Conservation (phyloP, 2,888 invertebrate genomes). For the Cepaea hortensis region DNA sequence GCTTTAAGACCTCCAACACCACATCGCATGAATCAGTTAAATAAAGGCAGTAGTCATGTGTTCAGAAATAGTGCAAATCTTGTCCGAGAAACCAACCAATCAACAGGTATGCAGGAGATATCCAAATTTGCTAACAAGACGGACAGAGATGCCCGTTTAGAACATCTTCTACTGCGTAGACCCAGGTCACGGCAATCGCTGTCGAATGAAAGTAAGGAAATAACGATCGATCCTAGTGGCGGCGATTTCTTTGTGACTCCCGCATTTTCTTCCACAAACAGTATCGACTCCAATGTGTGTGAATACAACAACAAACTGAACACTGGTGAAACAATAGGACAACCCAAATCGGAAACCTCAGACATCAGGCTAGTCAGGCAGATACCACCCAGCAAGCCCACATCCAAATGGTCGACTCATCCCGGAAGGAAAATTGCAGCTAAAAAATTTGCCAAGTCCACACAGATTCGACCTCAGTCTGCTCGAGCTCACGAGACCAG, state of each 20-base stretch:
- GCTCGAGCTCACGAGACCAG: not conserved
- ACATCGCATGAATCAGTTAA: not conserved
- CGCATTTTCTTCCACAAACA: not conserved
- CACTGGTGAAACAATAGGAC: not conserved
- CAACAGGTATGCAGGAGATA: not conserved
- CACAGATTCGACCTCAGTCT: not conserved
- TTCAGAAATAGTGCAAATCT: not conserved
- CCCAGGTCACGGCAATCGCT: not conserved
- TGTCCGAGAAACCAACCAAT: not conserved
- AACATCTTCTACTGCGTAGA: not conserved
- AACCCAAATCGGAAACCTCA: not conserved
- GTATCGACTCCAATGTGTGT: not conserved
- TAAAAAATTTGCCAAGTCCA: not conserved
- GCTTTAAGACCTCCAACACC: conserved; percentile 28
- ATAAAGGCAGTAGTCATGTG: not conserved
- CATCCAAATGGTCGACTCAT: not conserved
- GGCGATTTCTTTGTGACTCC: not conserved
- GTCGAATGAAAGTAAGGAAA: not conserved
- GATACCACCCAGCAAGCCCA: not conserved
- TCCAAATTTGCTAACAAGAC: not conserved
- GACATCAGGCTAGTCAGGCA: not conserved
- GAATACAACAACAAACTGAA: not conserved
- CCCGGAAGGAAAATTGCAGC: not conserved
- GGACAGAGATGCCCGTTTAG: not conserved
- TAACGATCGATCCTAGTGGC: not conserved